Evolutionary conservation across 2,797 vertebrate genomes (phyloP).

Genomic region (Sebastes vulpes): DNA sequence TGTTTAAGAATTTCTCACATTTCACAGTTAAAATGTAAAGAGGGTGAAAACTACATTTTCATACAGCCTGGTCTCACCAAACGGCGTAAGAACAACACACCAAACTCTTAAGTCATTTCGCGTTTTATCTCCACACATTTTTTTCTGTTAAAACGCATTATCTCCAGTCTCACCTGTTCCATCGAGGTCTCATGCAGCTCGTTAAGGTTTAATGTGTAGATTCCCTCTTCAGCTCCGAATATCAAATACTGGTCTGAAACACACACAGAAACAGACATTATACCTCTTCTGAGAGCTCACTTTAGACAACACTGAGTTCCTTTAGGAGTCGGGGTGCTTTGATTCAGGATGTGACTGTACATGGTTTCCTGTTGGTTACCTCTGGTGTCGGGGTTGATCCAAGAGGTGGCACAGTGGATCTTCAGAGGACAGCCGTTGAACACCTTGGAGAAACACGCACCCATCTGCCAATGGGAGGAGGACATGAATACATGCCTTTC

Average conservation of each 20-base stretch:
- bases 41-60: neutral
- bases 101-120: rapidly evolving
- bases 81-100: rapidly evolving
- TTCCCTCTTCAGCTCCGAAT: conserved; percentile 98
- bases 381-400: conserved; percentile 99
- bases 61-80: neutral
- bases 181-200: conserved; percentile 98
- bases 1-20: neutral
- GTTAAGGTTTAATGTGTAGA: conserved; percentile 98
- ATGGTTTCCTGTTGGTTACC: conserved; percentile 76
- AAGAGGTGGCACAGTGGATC: conserved; percentile 97
- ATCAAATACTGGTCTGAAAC: conserved; percentile 97
- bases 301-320: neutral
- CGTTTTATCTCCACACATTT: neutral
- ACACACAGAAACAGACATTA: conserved; percentile 12
- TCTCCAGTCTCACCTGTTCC: conserved; percentile 90
- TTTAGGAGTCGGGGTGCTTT: rapidly evolving
- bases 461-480: conserved; percentile 87
- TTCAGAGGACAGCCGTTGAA: conserved; percentile 98
- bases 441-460: conserved; percentile 99
- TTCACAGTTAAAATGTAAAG: neutral
- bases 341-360: neutral
- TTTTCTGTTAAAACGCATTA: rapidly evolving
- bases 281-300: rapidly evolving
- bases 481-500: neutral